Conservation (phyloP, 2,113 vertebrate genomes). For the Nyctibius bracteatus region DNA sequence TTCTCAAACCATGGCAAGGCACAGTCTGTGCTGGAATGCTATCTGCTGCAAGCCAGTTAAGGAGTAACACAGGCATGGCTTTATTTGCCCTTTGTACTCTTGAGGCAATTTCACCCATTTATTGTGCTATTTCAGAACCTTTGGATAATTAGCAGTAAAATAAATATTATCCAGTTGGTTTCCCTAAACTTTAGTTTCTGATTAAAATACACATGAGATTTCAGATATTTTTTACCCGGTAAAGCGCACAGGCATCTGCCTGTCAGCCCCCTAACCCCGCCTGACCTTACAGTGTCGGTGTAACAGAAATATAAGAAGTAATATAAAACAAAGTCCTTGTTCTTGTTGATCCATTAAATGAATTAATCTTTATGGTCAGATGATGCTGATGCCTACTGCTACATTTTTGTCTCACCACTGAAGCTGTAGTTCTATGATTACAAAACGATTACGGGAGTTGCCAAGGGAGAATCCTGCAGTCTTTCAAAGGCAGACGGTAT, state of each 20-base stretch:
- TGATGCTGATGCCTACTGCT: not conserved
- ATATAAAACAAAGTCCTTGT: not conserved
- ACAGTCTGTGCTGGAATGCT: not conserved
- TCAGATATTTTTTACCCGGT: not conserved
- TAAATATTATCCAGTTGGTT: slow-evolving; percentile 44
- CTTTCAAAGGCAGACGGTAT: not conserved
- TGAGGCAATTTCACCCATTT: slow-evolving; percentile 37
- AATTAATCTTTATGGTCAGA: not conserved
- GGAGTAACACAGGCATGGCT: not conserved
- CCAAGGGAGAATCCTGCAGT: not conserved
- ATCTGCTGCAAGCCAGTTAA: not conserved
- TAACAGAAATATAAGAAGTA: not conserved
- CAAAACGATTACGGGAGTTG: not conserved
- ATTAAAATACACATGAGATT: slow-evolving; percentile 8
- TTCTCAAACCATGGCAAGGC: not conserved
- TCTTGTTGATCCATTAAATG: not conserved
- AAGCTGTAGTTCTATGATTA: not conserved
- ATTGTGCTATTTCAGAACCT: slow-evolving; percentile 55
- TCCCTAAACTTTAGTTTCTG: slow-evolving; percentile 34
- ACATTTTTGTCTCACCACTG: not conserved
- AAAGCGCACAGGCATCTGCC: not conserved
- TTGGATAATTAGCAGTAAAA: slow-evolving; percentile 26
- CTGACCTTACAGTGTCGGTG: not conserved
- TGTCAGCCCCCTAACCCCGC: not conserved
- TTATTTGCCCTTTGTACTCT: not conserved